Evolutionary conservation across 2,797 vertebrate genomes (phyloP), one percentile per base, ranked within the genome.

Genomic region (Epinephelus coioides): DNA sequence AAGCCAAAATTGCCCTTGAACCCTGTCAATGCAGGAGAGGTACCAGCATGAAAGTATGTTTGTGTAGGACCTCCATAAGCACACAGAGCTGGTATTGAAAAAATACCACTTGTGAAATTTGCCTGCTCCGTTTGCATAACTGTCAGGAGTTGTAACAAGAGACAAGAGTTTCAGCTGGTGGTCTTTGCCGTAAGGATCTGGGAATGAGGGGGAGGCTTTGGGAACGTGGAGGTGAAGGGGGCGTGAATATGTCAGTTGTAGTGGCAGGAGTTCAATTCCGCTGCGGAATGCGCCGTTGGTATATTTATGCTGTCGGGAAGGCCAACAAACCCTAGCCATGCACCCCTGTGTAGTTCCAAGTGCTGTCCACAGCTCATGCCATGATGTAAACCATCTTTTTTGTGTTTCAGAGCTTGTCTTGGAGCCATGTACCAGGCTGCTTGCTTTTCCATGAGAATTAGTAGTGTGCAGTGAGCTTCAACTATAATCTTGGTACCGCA

Each of bases 221-320:
- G 73, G 83, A 87, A 85, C 62, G 55, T 53, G 21, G 69, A 80
- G 80, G 64, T 78, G 60, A 78, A 78, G 53, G 77, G 64, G 40
- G 72, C 86, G 83, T 81, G 82, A 89, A 81, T 69, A 46, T 85
- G 82, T 72, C 64, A 55, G 78, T 81, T 19, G 49, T 74, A 62
- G 85, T 68, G 69, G 77, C 73, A 70, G 69, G 57, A 73, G 77
- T 81, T 93, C 63, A 63, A 9, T 91, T 92, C 82, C 89, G 67
- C 65, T 67, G 69, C 8, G 90, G 90, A 94, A 94, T 92, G 87
- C 54, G 46, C 64, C 67, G 51, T 81, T 61, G 75, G 79, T 93
- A 79, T 91, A 89, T 95, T 91, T 92, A 78, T 85, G 65, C 76
- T 82, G 83, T 76, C 57, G 11, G 56, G 55, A 71, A 79, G 73